Evolutionary conservation across 2,888 invertebrate species (phyloP), one percentile per base, ranked within the genome.

Genomic region (Cotesia congregata): DNA sequence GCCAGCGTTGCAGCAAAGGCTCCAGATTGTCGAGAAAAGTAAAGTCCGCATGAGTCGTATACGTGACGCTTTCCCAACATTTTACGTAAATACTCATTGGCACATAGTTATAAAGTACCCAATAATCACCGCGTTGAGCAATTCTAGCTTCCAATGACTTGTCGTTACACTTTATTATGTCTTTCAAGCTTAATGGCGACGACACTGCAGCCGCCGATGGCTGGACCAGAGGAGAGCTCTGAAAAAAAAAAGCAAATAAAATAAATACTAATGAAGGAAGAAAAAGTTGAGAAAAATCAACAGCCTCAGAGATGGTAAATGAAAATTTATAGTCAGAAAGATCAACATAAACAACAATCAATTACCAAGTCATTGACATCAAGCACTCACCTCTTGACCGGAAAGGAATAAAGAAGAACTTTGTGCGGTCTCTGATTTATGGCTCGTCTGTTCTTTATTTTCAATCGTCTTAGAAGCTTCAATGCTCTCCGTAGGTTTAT

Each of bases 11-110:
- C 87, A 97, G 90, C 84, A 98, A 91, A 78, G 96, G 96, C 88
- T 94, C 93, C 84, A 97, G 91, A 90, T 98, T 97, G 90, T 97
- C 96, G 86, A 97, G 92, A 91, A 97, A 97, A 83, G 96, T 96
- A 90, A 93, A 96, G 86, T 97, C 97, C 4, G 96, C 96, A 89
- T 97, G 97, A 12, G 97, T 97, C 59, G 97, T 96, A 87, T 97
- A 97, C 0, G 97, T 97, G 81, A 97, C 93, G 82, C 94, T 94
- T 90, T 96, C 96, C 90, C 95, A 94, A 90, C 97, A 97, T 86
- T 91, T 91, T 71, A 94, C 88, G 65, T 90, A 89, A 80, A 88
- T 88, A 77, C 93, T 93, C 77, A 96, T 95, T 62, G 93, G 92
- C 81, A 96, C 93, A 87, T 95, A 97, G 90, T 97, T 97, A 90